Conservation (phyloP, 2,888 invertebrate species). For the Spicauda simplicius region DNA sequence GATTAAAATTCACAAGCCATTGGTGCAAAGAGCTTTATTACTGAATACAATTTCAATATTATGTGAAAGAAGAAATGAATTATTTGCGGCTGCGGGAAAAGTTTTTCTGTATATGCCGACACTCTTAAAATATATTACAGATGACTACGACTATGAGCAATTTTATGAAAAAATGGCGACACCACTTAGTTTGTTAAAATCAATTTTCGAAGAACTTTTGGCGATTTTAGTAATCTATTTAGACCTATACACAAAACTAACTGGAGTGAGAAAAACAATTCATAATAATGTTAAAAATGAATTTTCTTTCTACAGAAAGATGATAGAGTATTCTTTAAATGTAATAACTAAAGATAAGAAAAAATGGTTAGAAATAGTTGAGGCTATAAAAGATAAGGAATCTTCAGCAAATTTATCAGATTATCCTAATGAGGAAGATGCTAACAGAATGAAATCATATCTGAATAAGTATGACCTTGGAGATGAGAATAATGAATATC, state of each 20-base stretch:
- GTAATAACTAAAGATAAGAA: slow-evolving; percentile 10
- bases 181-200: slow-evolving; percentile 5
- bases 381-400: slow-evolving; percentile 4
- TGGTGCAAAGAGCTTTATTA: slow-evolving; percentile 32
- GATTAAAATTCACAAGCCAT: slow-evolving; percentile 29
- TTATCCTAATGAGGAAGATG: slow-evolving; percentile 29
- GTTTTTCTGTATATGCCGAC: slow-evolving; percentile 2
- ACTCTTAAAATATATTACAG: not conserved
- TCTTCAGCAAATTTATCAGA: slow-evolving; percentile 4
- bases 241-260: not conserved
- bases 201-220: slow-evolving; percentile 13
- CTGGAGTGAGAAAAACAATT: slow-evolving; percentile 12
- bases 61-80: slow-evolving; percentile 14
- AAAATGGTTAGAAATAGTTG: slow-evolving; percentile 18
- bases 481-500: not conserved
- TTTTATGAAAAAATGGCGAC: slow-evolving; percentile 4
- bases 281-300: slow-evolving; percentile 21
- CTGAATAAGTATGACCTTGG: not conserved
- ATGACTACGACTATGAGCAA: not conserved
- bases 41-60: slow-evolving; percentile 5
- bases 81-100: not conserved
- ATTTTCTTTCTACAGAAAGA: slow-evolving; percentile 20
- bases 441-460: slow-evolving; percentile 13
- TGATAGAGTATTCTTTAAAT: slow-evolving; percentile 16
- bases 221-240: slow-evolving; percentile 9